A percentile compares a stretch with the other conserved stretches of the same genome.
Evolutionary conservation across 1,140 invertebrate genomes (phyloP).

Genomic region (Drosophila willistoni): DNA sequence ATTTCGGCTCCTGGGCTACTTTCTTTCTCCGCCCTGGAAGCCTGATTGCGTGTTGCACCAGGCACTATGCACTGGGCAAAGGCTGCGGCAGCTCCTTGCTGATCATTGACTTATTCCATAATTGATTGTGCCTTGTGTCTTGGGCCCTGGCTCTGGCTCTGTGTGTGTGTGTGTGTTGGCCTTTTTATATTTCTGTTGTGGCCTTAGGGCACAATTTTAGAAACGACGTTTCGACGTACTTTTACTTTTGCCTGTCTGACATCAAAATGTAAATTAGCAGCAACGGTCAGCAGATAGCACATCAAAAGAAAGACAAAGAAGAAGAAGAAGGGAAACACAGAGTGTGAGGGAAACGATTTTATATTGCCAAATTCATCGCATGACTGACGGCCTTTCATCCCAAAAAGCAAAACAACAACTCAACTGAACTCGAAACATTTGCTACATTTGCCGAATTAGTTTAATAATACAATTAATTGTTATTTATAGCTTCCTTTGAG

Average conservation of each 20-base stretch:
- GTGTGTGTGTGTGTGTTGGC: conserved; percentile 1
- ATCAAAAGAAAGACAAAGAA: not conserved
- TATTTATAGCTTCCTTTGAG: conserved; percentile 76
- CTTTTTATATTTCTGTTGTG: conserved; percentile 12
- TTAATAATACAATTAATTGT: conserved; percentile 81
- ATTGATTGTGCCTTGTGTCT: conserved; percentile 60
- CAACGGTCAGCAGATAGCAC: not conserved
- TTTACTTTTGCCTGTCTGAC: conserved; percentile 57
- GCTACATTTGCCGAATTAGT: conserved; percentile 60
- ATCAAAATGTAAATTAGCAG: conserved; percentile 74
- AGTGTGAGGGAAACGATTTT: conserved; percentile 50
- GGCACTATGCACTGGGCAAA: conserved; percentile 16
- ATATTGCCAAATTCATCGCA: conserved; percentile 65
- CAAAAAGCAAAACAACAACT: not conserved
- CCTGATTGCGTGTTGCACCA: conserved; percentile 59
- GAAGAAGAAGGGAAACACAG: conserved; percentile 7
- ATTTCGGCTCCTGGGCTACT: not conserved
- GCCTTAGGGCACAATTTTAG: conserved; percentile 71
- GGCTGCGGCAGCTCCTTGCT: conserved; percentile 53
- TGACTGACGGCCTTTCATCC: conserved; percentile 77
- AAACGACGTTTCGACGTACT: conserved; percentile 55
- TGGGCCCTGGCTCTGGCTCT: conserved; percentile 3
- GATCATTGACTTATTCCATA: conserved; percentile 77
- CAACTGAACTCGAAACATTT: conserved; percentile 1
- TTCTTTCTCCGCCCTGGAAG: conserved; percentile 14